Evolutionary conservation across 2,113 vertebrate species (phyloP).

Genomic region (Elanus axillaris): DNA sequence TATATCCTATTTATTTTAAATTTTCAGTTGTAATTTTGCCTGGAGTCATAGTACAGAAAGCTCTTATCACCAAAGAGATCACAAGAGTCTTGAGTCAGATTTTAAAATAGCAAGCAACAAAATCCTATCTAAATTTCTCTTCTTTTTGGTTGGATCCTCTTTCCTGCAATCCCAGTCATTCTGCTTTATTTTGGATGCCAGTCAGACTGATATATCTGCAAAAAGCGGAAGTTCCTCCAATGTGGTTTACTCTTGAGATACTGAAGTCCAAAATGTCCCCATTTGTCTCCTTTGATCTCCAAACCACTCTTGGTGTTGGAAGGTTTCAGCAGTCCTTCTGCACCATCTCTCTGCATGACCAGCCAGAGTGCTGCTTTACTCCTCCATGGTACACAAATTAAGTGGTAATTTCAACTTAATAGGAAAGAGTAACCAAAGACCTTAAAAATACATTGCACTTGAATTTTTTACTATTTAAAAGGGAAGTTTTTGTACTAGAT

Average conservation of each 20-base stretch:
- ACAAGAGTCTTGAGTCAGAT: neutral
- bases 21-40: neutral
- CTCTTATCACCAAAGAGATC: neutral
- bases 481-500: neutral
- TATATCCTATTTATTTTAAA: neutral
- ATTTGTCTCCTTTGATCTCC: neutral
- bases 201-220: neutral
- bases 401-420: neutral
- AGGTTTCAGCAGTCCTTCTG: neutral
- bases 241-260: neutral
- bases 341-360: neutral
- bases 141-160: neutral
- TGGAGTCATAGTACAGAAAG: neutral
- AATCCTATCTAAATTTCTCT: neutral
- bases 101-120: neutral
- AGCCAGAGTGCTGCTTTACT: neutral
- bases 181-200: neutral
- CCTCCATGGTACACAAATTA: neutral
- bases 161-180: neutral
- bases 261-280: neutral
- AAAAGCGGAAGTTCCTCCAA: neutral
- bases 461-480: neutral
- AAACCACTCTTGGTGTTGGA: neutral
- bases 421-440: neutral
- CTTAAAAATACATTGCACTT: neutral